Evolutionary conservation across 2,113 vertebrate genomes (phyloP).

Genomic region (Pipra filicauda): DNA sequence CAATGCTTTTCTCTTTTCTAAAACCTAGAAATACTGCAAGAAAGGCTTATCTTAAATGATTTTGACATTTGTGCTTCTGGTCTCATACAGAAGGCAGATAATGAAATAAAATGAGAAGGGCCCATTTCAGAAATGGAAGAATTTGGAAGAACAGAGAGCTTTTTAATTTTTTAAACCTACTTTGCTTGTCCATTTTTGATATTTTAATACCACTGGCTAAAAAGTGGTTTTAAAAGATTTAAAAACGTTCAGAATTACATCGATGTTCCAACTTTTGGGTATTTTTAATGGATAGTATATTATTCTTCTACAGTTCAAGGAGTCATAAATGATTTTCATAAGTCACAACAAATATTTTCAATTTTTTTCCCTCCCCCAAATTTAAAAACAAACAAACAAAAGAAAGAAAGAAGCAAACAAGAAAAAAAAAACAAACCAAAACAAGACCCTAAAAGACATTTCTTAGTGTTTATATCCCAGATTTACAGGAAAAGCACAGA

Average conservation of each 20-base stretch:
- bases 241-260: neutral
- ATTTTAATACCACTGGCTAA: neutral
- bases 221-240: neutral
- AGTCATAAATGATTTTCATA: neutral
- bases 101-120: neutral
- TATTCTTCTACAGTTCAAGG: neutral
- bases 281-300: neutral
- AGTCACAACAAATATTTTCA: neutral
- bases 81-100: neutral
- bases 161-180: neutral
- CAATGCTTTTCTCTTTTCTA: neutral
- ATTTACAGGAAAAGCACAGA: neutral
- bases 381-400: neutral
- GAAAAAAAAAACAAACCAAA: accelerated
- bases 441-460: neutral
- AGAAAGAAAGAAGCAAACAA: neutral
- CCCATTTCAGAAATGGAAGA: neutral
- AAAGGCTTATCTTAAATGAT: neutral
- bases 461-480: neutral
- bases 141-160: neutral
- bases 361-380: neutral
- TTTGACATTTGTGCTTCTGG: neutral
- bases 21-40: neutral
- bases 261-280: neutral
- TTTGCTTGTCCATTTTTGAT: neutral